Percentiles rank a stretch among this genome's conserved stretches.
These are phyloP conservation scores for Euleptes europaea DNA, from an alignment of 2,113 vertebrate species.

Conservation along the genomic window DNA sequence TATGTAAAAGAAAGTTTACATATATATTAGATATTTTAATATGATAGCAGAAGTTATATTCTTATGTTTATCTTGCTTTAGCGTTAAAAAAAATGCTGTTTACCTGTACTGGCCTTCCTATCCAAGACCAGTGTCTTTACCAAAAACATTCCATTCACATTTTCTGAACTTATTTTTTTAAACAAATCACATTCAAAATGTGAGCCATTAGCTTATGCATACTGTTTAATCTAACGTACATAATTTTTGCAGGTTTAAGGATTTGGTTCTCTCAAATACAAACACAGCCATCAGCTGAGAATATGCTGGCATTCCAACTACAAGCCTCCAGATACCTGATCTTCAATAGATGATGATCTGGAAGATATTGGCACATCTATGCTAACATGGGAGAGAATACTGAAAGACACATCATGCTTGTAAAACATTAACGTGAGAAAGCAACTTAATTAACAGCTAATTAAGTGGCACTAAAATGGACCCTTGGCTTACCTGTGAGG, in stretches of 20 bases:
- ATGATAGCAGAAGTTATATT: neutral
- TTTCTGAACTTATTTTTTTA: neutral
- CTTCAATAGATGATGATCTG: neutral
- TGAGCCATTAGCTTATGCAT: neutral
- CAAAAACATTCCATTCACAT: neutral
- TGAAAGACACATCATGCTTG: neutral
- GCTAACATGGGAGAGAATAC: too few species aligned
- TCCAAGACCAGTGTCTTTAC: neutral
- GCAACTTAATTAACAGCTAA: neutral
- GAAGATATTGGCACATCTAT: neutral
- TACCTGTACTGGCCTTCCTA: neutral
- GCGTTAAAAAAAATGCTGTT: neutral
- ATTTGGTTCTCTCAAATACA: neutral
- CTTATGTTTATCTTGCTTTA: neutral
- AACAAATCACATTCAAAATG: neutral
- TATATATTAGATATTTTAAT: neutral
- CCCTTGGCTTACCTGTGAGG: too few species aligned
- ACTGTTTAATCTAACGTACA: neutral
- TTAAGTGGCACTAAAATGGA: rapidly evolving
- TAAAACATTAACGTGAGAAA: neutral
- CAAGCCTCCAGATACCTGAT: slow-evolving; percentile 12
- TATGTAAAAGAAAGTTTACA: neutral
- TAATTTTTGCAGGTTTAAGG: neutral
- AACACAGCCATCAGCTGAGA: neutral
- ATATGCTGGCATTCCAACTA: neutral